Conservation (phyloP, 2,888 invertebrate species). For the Tuta absoluta region DNA sequence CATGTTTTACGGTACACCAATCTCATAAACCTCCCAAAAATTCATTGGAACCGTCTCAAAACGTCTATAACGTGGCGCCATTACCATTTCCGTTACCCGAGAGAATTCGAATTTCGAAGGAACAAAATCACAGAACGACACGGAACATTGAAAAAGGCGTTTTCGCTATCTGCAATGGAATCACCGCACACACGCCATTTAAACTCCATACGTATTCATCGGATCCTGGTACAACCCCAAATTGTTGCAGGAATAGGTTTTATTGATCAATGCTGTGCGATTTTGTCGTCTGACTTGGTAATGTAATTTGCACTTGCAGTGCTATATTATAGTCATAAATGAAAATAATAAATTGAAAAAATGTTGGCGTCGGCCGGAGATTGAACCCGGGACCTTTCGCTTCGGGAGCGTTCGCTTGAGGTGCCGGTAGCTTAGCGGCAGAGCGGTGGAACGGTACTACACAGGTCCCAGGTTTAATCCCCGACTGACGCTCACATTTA, state of each 20-base stretch:
- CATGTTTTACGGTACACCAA: neutral
- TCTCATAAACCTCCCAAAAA: conserved; percentile 5
- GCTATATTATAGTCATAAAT: no score
- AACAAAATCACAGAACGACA: conserved; percentile 14
- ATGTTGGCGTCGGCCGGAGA: no score
- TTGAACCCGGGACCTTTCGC: no score
- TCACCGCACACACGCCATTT: conserved; percentile 13
- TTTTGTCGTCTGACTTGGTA: neutral
- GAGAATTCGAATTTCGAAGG: neutral
- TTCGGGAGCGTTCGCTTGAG: no score
- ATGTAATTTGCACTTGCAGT: no score
- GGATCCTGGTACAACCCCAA: neutral
- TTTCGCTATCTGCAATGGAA: conserved; percentile 7
- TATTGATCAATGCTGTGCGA: neutral
- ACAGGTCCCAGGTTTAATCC: no score
- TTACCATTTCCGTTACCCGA: conserved; percentile 5
- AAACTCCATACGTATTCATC: conserved; percentile 18
- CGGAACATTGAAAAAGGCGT: conserved; percentile 17
- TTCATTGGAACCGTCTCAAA: conserved; percentile 1
- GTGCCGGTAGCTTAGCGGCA: no score
- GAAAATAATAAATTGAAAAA: no score
- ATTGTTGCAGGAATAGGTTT: no score
- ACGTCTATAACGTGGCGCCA: neutral
- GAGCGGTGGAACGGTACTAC: no score
- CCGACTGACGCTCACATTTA: no score